Evolutionary conservation across 2,797 vertebrate species (phyloP).

Genomic region (Sebastes trivittatus): DNA sequence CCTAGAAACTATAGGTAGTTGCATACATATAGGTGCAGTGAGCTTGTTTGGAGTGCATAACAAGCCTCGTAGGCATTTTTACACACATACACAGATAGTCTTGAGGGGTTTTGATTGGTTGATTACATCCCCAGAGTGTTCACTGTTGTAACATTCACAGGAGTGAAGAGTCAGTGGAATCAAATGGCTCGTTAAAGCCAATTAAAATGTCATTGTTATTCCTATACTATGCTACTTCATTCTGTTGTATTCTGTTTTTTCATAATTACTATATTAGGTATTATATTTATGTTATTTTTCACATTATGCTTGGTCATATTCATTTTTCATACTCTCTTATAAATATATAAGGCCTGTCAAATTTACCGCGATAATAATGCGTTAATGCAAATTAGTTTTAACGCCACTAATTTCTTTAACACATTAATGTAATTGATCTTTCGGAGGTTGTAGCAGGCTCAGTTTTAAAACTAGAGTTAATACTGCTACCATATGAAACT

Average conservation of each 20-base stretch:
- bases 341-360: not conserved
- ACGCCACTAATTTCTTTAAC: too few relatives aligned
- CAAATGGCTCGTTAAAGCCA: not conserved
- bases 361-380: too few relatives aligned
- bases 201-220: not conserved
- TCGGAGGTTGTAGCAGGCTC: too few relatives aligned
- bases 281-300: not conserved
- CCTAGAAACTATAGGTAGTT: not conserved
- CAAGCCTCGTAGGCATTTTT: not conserved
- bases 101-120: not conserved
- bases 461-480: too few relatives aligned
- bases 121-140: not conserved
- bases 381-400: too few relatives aligned
- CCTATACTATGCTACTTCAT: not conserved
- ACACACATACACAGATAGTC: not conserved
- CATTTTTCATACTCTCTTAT: not conserved
- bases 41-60: not conserved
- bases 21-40: not conserved
- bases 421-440: too few relatives aligned
- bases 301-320: not conserved
- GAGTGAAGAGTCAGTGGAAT: not conserved
- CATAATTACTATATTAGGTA: not conserved
- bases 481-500: too few relatives aligned
- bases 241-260: not conserved
- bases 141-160: not conserved